Percentiles rank a stretch among this genome's conserved stretches.
These are phyloP conservation scores for Drosophila cardini DNA, from an alignment of 1,140 invertebrate species.

Conservation along the genomic window DNA sequence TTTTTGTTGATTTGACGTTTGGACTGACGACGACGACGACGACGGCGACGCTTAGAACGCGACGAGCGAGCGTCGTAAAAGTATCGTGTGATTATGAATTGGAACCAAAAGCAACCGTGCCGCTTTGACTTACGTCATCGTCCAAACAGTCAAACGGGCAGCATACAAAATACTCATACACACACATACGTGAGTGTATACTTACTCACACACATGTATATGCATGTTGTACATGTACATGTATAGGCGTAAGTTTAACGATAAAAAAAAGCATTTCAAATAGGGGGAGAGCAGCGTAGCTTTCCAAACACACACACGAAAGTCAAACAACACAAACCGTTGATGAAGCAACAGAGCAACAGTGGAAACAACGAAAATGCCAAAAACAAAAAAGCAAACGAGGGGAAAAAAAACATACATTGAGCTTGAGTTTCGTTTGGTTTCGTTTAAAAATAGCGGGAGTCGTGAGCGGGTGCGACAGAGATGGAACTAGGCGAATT, in stretches of 20 bases:
- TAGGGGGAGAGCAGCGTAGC: slow-evolving; percentile 60
- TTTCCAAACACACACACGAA: slow-evolving; percentile 69
- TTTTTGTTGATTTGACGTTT: slow-evolving; percentile 20
- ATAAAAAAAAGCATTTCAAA: slow-evolving; percentile 76
- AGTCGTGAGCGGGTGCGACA: slow-evolving; percentile 45
- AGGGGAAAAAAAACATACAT: slow-evolving; percentile 26
- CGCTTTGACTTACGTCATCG: slow-evolving; percentile 73
- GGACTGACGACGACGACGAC: slow-evolving; percentile 25
- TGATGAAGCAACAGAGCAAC: slow-evolving; percentile 60
- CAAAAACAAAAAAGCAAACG: slow-evolving; percentile 27
- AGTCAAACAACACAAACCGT: slow-evolving; percentile 68
- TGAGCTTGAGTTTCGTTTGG: slow-evolving; percentile 70
- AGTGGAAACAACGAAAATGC: slow-evolving; percentile 50
- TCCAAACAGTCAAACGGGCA: slow-evolving; percentile 56
- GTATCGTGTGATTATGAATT: slow-evolving; percentile 81
- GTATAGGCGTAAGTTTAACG: slow-evolving; percentile 53
- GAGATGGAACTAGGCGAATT: slow-evolving; percentile 38
- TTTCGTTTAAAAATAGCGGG: slow-evolving; percentile 71
- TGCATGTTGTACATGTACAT: slow-evolving; percentile 15
- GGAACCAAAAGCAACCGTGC: slow-evolving; percentile 59
- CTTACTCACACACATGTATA: slow-evolving; percentile 5
- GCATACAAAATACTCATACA: slow-evolving; percentile 50
- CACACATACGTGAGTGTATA: slow-evolving; percentile 17
- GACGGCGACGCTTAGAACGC: slow-evolving; percentile 53
- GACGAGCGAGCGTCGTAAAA: slow-evolving; percentile 48